Base-by-base conservation (phyloP, 2,888 invertebrate species). In the Melanostoma mellinum region DNA sequence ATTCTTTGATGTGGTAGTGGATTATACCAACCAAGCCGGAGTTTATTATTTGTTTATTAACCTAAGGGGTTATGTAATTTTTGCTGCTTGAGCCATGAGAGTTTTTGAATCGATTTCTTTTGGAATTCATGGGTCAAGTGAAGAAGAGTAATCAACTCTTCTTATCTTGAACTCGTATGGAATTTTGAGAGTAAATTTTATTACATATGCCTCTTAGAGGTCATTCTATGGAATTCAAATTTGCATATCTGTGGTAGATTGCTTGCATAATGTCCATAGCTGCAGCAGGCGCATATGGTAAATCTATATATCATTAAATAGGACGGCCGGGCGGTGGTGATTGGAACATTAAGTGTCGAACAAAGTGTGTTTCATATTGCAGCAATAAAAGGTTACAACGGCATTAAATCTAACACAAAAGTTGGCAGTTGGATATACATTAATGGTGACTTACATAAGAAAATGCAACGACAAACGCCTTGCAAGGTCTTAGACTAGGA, bases 31-130 rank as follows among this genome's bases (percentile, higher is more conserved):
- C 46, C 36, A 60, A 52, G 68, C 38, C 63, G 63, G 55, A 56
- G 61, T 63, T 80, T 20, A 20, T 20, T 20, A 20, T 20, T 80
- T 74, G 63, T 56, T 80, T 52, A 75, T 81, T 81, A 76, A 76
- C 81, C 81, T n/a, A 40, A 56, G 61, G 60, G 68, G 60, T 73
- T 61, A 42, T 36, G 6, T 44, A 10, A 63, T 53, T 20, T 3
- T 10, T 8, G 6, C 6, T 58, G 33, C 3, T 30, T 32, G 32
- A 40, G 55, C 63, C 63, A 42, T 32, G 36, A n/a, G 56, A 56
- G 32, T 56, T 63, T 42, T 50, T 9, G 36, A 63, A 71, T 46
- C 60, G 50, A 63, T 71, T 58, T 63, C 32, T 10, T 46, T 60
- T 9, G 46, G 52, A 33, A 61, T 75, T 61, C 6, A 30, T 63